phyloP scores from a whole-genome alignment of 2,113 vertebrate species.

The Turnix velox region DNA sequence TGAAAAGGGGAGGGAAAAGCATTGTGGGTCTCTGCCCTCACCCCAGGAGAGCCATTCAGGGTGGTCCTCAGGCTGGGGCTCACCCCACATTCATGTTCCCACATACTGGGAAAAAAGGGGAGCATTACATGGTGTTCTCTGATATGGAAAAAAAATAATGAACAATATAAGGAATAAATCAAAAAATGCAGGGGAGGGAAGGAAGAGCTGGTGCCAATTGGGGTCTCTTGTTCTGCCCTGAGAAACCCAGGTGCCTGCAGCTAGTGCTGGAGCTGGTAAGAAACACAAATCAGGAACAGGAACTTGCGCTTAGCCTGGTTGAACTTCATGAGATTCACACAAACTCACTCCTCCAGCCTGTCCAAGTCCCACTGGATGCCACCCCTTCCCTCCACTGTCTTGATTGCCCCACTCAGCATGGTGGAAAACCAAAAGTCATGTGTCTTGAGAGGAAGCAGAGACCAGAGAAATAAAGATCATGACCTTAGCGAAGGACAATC shows the following conservation, averaged over 20 bases:
- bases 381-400: background rate
- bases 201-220: background rate
- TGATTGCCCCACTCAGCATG: accelerated
- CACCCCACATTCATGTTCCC: background rate
- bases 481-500: background rate
- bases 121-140: background rate
- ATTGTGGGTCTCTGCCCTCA: background rate
- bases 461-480: background rate
- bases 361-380: background rate
- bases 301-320: background rate
- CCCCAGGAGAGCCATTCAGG: accelerated
- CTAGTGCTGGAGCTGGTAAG: background rate
- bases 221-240: background rate
- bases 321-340: background rate
- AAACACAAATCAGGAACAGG: background rate
- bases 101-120: background rate
- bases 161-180: background rate
- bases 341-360: background rate
- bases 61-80: background rate
- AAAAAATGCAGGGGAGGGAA: background rate
- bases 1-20: background rate
- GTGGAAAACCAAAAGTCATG: background rate
- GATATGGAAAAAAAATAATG: background rate
- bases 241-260: background rate
- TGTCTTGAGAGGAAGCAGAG: background rate